Conservation (phyloP, 2,113 vertebrate genomes). For the Aegithalos caudatus region DNA sequence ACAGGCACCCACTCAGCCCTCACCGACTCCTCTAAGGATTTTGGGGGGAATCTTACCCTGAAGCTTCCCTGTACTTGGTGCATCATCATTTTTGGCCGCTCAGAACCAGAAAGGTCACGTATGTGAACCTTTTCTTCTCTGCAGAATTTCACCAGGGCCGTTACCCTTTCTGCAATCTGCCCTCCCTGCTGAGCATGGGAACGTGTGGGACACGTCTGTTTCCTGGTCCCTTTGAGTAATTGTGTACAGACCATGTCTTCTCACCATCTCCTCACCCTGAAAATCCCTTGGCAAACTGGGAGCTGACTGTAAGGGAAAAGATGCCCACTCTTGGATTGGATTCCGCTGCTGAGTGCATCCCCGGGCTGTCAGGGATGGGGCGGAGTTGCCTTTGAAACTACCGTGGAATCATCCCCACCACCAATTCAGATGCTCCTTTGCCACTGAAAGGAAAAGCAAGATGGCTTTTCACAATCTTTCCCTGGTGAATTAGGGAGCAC, state of each 20-base stretch:
- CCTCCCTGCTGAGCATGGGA: neutral
- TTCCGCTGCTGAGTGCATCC: neutral
- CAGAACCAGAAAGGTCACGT: neutral
- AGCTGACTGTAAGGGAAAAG: neutral
- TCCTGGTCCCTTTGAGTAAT: neutral
- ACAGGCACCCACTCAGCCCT: neutral
- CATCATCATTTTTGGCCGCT: neutral
- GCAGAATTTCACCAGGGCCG: neutral
- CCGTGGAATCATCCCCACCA: neutral
- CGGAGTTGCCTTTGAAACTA: neutral
- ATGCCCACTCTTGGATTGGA: fast-evolving
- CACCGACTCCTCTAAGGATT: neutral
- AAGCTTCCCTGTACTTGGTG: neutral
- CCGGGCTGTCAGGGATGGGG: neutral
- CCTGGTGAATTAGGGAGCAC: neutral
- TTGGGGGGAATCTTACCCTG: neutral
- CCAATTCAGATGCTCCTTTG: neutral
- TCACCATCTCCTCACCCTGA: neutral
- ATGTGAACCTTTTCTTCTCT: neutral
- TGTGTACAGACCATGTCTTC: neutral
- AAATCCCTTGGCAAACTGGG: neutral
- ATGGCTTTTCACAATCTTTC: neutral
- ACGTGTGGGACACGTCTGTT: neutral
- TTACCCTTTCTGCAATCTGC: neutral
- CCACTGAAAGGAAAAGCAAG: neutral